phyloP scores from a whole-genome alignment of 2,797 vertebrate species.

The Tinamus major region DNA sequence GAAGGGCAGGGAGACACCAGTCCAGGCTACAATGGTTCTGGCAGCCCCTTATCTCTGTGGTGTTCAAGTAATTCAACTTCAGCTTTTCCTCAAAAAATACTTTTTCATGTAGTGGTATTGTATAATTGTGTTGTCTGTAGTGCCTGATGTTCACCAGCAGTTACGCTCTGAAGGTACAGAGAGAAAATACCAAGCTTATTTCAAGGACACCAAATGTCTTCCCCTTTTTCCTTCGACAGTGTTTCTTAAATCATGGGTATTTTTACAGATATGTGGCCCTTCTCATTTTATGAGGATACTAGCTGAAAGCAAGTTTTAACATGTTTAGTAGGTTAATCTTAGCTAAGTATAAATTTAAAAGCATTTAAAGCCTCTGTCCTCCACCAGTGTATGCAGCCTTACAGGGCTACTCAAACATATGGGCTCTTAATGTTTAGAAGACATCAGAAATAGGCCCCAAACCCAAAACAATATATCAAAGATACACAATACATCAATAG shows the following conservation, averaged over 20 bases:
- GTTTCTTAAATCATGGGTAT: not conserved
- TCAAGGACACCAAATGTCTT: not conserved
- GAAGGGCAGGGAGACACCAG: not conserved
- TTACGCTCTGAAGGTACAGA: accelerated
- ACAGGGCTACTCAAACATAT: not conserved
- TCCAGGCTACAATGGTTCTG: not conserved
- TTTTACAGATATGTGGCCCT: not conserved
- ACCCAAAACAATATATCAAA: not conserved
- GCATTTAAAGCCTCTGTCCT: not conserved
- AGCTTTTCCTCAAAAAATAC: accelerated
- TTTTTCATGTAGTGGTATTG: not conserved
- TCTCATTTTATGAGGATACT: not conserved
- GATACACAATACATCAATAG: not conserved
- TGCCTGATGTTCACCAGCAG: not conserved
- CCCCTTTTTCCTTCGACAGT: not conserved
- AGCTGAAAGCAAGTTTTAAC: conserved; percentile 7
- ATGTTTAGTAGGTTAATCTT: not conserved
- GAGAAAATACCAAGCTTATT: not conserved
- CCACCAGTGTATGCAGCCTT: not conserved
- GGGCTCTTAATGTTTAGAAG: not conserved
- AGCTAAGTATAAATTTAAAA: conserved; percentile 1
- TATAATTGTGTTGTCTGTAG: accelerated
- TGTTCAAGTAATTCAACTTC: not conserved
- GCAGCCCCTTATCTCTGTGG: not conserved
- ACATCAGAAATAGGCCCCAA: not conserved